Percentiles rank a stretch among this genome's conserved stretches.
Conservation (phyloP, 2,888 invertebrate genomes). For the Leptogaster cylindrica region DNA sequence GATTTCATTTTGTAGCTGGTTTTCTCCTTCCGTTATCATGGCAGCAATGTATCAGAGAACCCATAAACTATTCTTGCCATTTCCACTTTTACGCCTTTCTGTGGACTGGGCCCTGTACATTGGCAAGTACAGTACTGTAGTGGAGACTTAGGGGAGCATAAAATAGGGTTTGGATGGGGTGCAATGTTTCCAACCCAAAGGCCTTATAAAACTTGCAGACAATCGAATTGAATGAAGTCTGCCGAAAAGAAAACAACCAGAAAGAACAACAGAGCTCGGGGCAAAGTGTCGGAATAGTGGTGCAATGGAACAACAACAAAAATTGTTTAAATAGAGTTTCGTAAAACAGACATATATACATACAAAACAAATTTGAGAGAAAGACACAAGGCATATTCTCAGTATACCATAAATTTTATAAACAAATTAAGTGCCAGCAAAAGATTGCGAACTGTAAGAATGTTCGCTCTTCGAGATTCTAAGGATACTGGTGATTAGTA, state of each 20-base stretch:
- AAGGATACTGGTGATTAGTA: neutral
- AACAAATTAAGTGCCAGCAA: constrained; percentile 19
- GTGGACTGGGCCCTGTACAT: too few relatives aligned
- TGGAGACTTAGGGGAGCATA: too few relatives aligned
- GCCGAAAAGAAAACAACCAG: constrained; percentile 11
- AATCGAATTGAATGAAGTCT: constrained; percentile 24
- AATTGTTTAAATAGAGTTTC: neutral
- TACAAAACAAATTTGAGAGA: too few relatives aligned
- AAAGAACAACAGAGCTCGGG: constrained; percentile 1
- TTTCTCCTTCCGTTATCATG: too few relatives aligned
- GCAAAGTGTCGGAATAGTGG: neutral
- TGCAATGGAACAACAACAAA: neutral
- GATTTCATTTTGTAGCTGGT: neutral
- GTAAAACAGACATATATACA: too few relatives aligned
- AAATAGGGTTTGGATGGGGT: neutral
- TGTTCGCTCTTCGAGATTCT: neutral
- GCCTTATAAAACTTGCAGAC: constrained; percentile 22
- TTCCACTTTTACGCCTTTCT: too few relatives aligned
- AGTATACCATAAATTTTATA: constrained; percentile 17
- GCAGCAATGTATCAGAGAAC: too few relatives aligned
- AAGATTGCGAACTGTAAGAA: constrained; percentile 5
- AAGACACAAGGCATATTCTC: constrained; percentile 16
- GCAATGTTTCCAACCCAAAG: neutral
- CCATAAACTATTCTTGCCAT: too few relatives aligned
- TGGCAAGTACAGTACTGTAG: too few relatives aligned